Conservation (phyloP, 2,888 invertebrate species). For the Cantharis rustica region DNA sequence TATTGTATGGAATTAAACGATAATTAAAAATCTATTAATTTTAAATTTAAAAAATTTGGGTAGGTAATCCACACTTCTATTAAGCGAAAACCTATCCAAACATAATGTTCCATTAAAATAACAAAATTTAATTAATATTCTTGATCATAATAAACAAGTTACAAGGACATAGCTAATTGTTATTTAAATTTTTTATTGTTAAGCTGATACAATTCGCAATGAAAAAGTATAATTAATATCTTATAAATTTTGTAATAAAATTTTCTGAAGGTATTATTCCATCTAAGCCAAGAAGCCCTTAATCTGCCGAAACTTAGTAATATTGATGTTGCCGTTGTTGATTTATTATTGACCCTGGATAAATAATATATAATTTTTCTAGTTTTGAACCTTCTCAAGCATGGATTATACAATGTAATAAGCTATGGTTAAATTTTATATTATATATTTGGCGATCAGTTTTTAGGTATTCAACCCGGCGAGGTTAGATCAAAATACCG, state of each 20-base stretch:
- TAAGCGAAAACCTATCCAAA: background rate
- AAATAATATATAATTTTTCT: background rate
- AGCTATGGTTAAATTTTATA: background rate
- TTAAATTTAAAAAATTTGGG: background rate
- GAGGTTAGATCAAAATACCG: background rate
- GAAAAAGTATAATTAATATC: background rate
- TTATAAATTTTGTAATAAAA: background rate
- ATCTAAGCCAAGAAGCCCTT: too few species aligned
- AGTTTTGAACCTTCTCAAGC: background rate
- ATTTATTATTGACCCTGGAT: background rate
- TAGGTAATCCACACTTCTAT: background rate
- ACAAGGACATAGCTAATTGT: slow-evolving; percentile 6
- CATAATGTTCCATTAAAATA: background rate
- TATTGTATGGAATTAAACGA: background rate
- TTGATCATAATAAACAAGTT: slow-evolving; percentile 14
- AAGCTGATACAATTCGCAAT: background rate
- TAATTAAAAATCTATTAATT: background rate
- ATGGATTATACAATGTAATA: background rate
- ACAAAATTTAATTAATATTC: slow-evolving; percentile 3
- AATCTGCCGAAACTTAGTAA: too few species aligned
- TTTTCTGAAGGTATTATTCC: too few species aligned
- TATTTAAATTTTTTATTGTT: slow-evolving; percentile 1
- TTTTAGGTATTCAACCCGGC: background rate
- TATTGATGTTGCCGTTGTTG: background rate
- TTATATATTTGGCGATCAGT: background rate